Conservation (phyloP, 1,140 invertebrate genomes). For the Nephotettix cincticeps region DNA sequence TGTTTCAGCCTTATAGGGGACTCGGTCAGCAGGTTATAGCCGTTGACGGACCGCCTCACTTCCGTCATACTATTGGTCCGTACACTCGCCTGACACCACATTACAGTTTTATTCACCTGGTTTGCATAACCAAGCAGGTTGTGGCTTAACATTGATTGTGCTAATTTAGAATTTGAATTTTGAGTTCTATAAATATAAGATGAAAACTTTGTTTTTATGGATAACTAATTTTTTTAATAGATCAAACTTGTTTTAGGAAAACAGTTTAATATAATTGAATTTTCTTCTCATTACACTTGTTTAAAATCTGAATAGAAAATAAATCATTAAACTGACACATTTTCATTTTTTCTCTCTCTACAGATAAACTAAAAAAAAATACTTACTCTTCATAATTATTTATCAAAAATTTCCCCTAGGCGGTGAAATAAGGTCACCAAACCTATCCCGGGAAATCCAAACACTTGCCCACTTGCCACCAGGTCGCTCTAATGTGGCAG, state of each 20-base stretch:
- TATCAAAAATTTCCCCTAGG: no score
- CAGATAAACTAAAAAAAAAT: background rate
- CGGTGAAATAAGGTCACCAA: no score
- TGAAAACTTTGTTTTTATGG: background rate
- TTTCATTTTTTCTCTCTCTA: background rate
- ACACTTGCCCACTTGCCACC: no score
- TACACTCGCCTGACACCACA: constrained; percentile 46
- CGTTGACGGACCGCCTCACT: constrained; percentile 27
- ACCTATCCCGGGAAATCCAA: no score
- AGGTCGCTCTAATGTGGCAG: no score
- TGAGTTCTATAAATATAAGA: background rate
- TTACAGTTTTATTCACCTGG: constrained; percentile 49
- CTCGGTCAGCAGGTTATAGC: constrained; percentile 40
- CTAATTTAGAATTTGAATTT: constrained; percentile 50
- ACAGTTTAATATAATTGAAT: no score
- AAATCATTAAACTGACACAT: no score
- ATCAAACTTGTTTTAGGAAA: background rate
- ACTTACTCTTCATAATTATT: no score
- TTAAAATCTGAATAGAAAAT: no score
- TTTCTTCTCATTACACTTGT: no score
- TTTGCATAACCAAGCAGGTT: no score
- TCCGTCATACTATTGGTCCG: background rate
- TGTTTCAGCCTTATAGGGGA: constrained; percentile 13
- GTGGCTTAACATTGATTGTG: no score
- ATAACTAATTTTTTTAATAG: background rate